Base-by-base conservation (phyloP, 1,140 invertebrate species). In the Heliconius hewitsoni region DNA sequence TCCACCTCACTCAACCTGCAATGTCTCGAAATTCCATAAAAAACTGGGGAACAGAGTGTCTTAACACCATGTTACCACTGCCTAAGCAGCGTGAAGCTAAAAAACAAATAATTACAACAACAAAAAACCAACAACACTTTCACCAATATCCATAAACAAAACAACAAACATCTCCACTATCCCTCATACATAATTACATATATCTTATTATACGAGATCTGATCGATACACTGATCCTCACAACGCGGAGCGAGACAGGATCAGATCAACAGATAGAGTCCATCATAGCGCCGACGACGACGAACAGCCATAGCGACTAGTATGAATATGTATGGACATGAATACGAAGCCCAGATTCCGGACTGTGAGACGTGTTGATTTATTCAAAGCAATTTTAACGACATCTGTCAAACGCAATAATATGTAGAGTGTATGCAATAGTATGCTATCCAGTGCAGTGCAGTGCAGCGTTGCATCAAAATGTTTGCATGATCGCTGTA, bases 261-360 rank as follows among this genome's bases (percentile, higher is more conserved):
- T 0, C 71, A 77, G 34, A 77, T 73, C 70, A 77, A 73, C 52
- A 74, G 71, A 74, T 78, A 52, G 50, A 78, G 77, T 71, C 60
- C 75, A n/a, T 37, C 42, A 52, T 37, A n/a, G 50, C 50, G 46
- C 70, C 55, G 42, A 76, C 75, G 66, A 75, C 73, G 46, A 16
- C 11, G 42, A 42, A 42, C 39, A 42, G 3, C 52, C 30, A 57
- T 57, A 72, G 34, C 57, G 18, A 76, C 75, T 76, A 46, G 78
- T 76, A 73, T 88, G 87, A 88, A 86, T 88, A 89, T 89, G 85
- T 88, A 89, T 87, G 84, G 81, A 74, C 82, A 86, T 83, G 84
- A 84, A 85, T 83, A 85, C 82, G 60, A 74, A 80, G 74, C 80
- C 76, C 37, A 71, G 60, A 74, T 81, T 55, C 76, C 78, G 60